Evolutionary conservation across 2,888 invertebrate genomes (phyloP).

Genomic region (Tenthredo mesomela): DNA sequence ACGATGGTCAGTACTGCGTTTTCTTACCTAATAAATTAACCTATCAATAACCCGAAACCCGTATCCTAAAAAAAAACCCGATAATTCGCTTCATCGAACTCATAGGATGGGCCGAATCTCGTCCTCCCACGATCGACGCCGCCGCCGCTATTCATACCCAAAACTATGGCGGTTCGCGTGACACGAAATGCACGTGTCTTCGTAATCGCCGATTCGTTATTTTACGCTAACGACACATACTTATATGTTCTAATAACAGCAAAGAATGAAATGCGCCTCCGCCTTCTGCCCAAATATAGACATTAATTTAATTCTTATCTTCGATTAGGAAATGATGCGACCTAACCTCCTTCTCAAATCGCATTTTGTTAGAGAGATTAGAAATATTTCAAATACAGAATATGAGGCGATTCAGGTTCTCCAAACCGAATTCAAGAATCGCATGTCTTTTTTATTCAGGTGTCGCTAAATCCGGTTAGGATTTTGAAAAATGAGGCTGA

Average conservation of each 20-base stretch:
- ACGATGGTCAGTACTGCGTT: slow-evolving; percentile 47
- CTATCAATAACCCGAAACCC: background rate
- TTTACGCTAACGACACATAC: background rate
- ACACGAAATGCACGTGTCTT: slow-evolving; percentile 46
- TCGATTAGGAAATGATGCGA: background rate
- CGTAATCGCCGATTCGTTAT: background rate
- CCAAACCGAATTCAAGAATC: background rate
- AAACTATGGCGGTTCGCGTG: slow-evolving; percentile 43
- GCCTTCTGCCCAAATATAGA: background rate
- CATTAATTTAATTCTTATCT: background rate
- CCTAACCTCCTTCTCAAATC: background rate
- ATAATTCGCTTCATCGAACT: background rate
- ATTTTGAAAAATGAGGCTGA: slow-evolving; percentile 97
- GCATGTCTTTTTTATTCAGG: slow-evolving; percentile 79
- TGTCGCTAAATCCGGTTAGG: slow-evolving; percentile 95
- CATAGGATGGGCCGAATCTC: slow-evolving; percentile 31
- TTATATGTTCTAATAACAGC: background rate
- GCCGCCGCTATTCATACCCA: slow-evolving; percentile 8
- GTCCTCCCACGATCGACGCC: slow-evolving; percentile 37
- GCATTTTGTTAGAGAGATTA: background rate
- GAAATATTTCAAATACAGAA: background rate
- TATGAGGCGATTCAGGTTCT: background rate
- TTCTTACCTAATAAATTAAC: slow-evolving; percentile 27
- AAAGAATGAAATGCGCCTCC: background rate
- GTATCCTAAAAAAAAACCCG: background rate